These are phyloP conservation scores for Tinea semifulvella DNA, from an alignment of 2,888 invertebrate genomes.

Conservation along the genomic window DNA sequence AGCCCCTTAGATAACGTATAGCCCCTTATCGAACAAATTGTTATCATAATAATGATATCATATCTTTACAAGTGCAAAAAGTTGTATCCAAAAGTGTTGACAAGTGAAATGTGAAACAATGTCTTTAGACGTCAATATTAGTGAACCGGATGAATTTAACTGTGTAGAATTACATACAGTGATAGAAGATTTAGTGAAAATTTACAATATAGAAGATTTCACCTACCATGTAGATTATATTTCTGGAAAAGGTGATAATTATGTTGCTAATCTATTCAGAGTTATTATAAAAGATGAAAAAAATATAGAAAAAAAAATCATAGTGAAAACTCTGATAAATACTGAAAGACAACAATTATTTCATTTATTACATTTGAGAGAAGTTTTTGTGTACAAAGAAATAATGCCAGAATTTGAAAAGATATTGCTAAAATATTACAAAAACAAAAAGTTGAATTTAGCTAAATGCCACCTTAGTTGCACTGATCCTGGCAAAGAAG, in stretches of 20 bases:
- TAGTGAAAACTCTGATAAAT: constrained; percentile 49
- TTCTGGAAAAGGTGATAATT: constrained; percentile 43
- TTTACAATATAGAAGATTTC: constrained; percentile 36
- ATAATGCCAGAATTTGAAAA: constrained; percentile 33
- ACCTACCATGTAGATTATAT: constrained; percentile 45
- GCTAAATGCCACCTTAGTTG: constrained; percentile 37
- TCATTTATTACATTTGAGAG: constrained; percentile 42
- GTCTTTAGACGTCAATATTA: constrained; percentile 56
- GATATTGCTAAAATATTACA: constrained; percentile 31
- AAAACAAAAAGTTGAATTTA: constrained; percentile 29
- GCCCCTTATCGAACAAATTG: no score
- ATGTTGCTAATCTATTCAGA: constrained; percentile 47
- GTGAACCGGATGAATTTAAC: constrained; percentile 54
- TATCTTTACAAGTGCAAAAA: no score
- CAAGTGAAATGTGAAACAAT: constrained; percentile 26
- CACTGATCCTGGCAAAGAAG: constrained; percentile 35
- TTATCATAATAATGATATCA: neutral
- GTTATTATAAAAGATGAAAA: constrained; percentile 35
- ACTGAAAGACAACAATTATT: constrained; percentile 45
- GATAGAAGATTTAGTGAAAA: constrained; percentile 34
- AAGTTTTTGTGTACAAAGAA: constrained; percentile 38
- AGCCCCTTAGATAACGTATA: no score
- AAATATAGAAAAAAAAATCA: constrained; percentile 31
- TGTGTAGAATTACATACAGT: constrained; percentile 41
- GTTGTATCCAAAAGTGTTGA: no score